phyloP scores from a whole-genome alignment of 1,140 invertebrate species.

The Vanessa tameamea region DNA sequence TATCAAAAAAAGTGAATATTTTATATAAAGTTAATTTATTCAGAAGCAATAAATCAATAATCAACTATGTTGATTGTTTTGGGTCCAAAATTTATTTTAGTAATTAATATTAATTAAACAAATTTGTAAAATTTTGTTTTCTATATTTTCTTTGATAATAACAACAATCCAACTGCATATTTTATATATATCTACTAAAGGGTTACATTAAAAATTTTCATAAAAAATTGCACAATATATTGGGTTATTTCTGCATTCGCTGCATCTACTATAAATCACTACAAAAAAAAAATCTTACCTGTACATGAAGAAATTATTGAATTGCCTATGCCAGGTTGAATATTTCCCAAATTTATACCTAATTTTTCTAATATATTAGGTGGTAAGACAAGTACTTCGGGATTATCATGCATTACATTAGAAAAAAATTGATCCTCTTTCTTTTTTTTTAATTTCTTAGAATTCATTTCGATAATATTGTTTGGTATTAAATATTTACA shows the following conservation, averaged over 20 bases:
- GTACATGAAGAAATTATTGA: conserved; percentile 5
- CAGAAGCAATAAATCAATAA: too few relatives aligned
- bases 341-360: conserved; percentile 66
- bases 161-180: too few relatives aligned
- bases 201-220: too few relatives aligned
- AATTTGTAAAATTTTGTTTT: neutral
- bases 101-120: neutral
- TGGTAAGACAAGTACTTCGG: conserved; percentile 70
- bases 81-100: too few relatives aligned
- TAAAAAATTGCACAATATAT: too few relatives aligned
- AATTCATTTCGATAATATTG: conserved; percentile 38
- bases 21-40: too few relatives aligned
- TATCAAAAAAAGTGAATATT: too few relatives aligned
- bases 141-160: neutral
- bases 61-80: too few relatives aligned
- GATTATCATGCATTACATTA: conserved; percentile 39
- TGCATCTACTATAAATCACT: too few relatives aligned
- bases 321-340: conserved; percentile 24
- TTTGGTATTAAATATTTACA: conserved; percentile 17
- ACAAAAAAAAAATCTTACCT: conserved; percentile 13
- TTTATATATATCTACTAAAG: too few relatives aligned
- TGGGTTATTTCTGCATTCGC: too few relatives aligned
- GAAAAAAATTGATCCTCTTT: conserved; percentile 37
- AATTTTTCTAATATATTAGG: conserved; percentile 72
- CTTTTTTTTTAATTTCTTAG: conserved; percentile 41